phyloP scores from a whole-genome alignment of 2,113 vertebrate species.

The Stigmatopora nigra region DNA sequence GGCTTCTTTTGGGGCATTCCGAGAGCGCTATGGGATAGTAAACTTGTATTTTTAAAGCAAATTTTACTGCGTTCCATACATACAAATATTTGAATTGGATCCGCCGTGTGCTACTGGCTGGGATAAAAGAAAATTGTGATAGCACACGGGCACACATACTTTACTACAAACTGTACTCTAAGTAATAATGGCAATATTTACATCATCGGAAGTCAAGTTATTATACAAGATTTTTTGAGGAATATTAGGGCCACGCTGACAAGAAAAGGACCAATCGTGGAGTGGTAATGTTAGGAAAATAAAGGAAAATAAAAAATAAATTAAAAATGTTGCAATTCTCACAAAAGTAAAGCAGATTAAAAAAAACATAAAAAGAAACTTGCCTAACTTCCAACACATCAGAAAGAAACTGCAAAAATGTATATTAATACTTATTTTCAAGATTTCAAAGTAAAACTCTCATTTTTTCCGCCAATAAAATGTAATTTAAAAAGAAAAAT shows the following conservation, averaged over 20 bases:
- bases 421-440: too few species aligned
- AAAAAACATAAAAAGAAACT: too few species aligned
- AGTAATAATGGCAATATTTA: conserved; percentile 21
- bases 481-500: too few species aligned
- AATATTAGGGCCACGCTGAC: not conserved
- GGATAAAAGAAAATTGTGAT: conserved; percentile 59
- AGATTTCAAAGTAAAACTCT: too few species aligned
- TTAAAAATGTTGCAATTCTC: too few species aligned
- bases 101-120: conserved; percentile 53
- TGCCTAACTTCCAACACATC: too few species aligned
- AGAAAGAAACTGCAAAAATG: too few species aligned
- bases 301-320: too few species aligned
- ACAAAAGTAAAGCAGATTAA: too few species aligned
- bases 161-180: conserved; percentile 4
- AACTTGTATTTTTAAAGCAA: conserved; percentile 45
- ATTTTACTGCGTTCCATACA: conserved; percentile 43
- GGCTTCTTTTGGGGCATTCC: conserved; percentile 47
- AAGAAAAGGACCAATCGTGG: not conserved
- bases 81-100: not conserved
- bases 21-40: conserved; percentile 54
- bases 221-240: not conserved
- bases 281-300: too few species aligned
- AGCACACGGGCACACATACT: conserved; percentile 52
- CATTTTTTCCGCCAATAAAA: too few species aligned
- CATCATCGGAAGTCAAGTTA: not conserved